These are phyloP conservation scores for Neoseiulus cucumeris DNA, from an alignment of 1,140 invertebrate species.

Conservation along the genomic window DNA sequence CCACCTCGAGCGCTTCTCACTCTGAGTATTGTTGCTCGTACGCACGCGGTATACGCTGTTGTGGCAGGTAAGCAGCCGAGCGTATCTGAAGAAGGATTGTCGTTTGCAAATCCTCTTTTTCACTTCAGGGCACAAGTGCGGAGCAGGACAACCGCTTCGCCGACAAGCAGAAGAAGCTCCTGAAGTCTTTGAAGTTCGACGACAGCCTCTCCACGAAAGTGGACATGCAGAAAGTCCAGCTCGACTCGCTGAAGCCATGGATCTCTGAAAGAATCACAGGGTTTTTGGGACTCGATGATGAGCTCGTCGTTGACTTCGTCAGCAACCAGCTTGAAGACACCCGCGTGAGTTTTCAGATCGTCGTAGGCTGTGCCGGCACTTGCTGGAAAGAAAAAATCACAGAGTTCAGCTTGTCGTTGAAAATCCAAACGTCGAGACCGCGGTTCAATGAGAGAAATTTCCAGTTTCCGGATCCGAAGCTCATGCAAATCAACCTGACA, in stretches of 20 bases:
- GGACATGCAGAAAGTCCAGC: conserved; percentile 93
- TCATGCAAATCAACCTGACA: conserved; percentile 98
- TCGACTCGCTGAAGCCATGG: conserved; percentile 96
- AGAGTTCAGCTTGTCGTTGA: too few relatives aligned
- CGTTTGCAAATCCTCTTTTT: conserved; percentile 18
- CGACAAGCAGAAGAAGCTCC: conserved; percentile 95
- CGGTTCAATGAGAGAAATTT: not conserved
- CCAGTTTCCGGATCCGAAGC: conserved; percentile 71
- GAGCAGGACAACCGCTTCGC: conserved; percentile 97
- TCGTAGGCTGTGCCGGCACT: not conserved
- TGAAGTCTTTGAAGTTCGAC: conserved; percentile 96
- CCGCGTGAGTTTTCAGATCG: conserved; percentile 37
- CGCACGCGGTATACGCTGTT: too few relatives aligned
- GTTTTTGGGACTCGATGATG: conserved; percentile 88
- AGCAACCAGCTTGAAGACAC: conserved; percentile 88
- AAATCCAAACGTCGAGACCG: too few relatives aligned
- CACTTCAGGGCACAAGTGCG: conserved; percentile 71
- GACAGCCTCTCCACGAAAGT: conserved; percentile 77
- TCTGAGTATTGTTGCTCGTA: too few relatives aligned
- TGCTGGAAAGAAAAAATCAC: not conserved
- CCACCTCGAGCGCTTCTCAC: too few relatives aligned
- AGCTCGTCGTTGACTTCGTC: conserved; percentile 94
- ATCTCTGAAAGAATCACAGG: conserved; percentile 89
- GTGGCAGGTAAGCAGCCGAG: too few relatives aligned
- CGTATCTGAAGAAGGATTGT: too few relatives aligned